Base-by-base conservation (phyloP, 2,797 vertebrate species). In the Chrysocyon brachyurus region DNA sequence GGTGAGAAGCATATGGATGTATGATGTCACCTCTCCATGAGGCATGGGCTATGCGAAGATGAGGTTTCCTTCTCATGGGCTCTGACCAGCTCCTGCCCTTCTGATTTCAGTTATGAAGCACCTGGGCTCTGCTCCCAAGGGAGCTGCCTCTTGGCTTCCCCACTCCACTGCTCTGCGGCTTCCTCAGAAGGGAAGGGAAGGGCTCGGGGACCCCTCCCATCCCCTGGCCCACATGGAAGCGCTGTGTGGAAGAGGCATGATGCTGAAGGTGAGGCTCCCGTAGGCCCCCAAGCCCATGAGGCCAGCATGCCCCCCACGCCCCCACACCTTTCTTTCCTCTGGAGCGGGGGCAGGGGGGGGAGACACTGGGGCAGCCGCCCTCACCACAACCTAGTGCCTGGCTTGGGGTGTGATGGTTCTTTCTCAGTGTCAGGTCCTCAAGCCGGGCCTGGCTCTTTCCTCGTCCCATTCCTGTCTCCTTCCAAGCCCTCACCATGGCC, bases 321-420 rank as follows among this genome's bases (percentile, higher is more conserved):
- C 93, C 94, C 64, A 82, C 24, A 93, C 26, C 72, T 84, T 46
- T 77, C 61, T 88, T 92, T 97, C 75, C 59, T 92, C 90, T 87
- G 73, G 82, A 95, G 72, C 31, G 0, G 57, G 70, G 66, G 56
- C 56, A 4, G 56, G 54, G 54, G 40, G 40, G 40, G 40, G 66
- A 68, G 85, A 33, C 72, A 61, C 84, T 33, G 85, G 89, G 89
- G 54, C 89, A 84, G 28, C 54, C 3, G 21, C 57, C 89, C 82
- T 66, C 85, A 91, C 94, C 64, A 75, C 83, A 40, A 22, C 77
- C 87, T 92, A 56, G 73, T 59, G 87, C 82, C 85, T 79, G 83
- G 95, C 97, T 92, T 96, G 85, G 97, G 96, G 94, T 97, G 88
- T 96, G 97, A 97, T 98, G 97, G 94, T 97, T 97, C 93, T 88